phyloP scores from a whole-genome alignment of 2,888 invertebrate genomes.

The Standfussiana lucernea region DNA sequence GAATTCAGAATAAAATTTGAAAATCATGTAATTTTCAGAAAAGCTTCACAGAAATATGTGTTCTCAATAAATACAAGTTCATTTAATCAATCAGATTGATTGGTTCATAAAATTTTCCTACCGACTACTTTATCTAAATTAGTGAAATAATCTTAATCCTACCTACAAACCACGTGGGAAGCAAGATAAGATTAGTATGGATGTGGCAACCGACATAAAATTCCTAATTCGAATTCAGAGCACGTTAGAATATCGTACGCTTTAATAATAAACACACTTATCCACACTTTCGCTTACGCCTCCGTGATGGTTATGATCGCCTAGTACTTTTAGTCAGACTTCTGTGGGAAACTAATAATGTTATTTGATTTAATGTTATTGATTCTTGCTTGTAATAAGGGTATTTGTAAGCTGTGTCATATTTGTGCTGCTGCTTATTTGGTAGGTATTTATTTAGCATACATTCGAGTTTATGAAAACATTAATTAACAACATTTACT shows the following conservation, averaged over 20 bases:
- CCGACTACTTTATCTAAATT: constrained; percentile 34
- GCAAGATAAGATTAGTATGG: constrained; percentile 59
- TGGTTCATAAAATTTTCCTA: background rate
- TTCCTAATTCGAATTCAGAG: constrained; percentile 68
- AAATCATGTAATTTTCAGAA: background rate
- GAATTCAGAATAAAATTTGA: too few relatives aligned
- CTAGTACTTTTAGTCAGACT: constrained; percentile 50
- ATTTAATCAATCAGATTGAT: background rate
- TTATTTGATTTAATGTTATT: constrained; percentile 33
- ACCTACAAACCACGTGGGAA: constrained; percentile 59
- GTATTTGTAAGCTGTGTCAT: constrained; percentile 17
- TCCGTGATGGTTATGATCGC: constrained; percentile 48
- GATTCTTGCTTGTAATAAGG: constrained; percentile 22
- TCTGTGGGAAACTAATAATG: constrained; percentile 49
- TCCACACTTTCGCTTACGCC: constrained; percentile 50
- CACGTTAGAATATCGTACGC: constrained; percentile 62
- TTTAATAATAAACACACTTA: constrained; percentile 48
- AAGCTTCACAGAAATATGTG: background rate
- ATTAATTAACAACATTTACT: background rate
- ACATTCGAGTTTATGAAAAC: background rate
- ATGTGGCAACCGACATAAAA: constrained; percentile 59
- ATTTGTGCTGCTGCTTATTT: background rate
- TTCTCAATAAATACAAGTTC: background rate
- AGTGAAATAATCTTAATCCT: constrained; percentile 42
- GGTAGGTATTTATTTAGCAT: background rate